phyloP scores from a whole-genome alignment of 2,113 vertebrate genomes.

The Thunnus maccoyii region DNA sequence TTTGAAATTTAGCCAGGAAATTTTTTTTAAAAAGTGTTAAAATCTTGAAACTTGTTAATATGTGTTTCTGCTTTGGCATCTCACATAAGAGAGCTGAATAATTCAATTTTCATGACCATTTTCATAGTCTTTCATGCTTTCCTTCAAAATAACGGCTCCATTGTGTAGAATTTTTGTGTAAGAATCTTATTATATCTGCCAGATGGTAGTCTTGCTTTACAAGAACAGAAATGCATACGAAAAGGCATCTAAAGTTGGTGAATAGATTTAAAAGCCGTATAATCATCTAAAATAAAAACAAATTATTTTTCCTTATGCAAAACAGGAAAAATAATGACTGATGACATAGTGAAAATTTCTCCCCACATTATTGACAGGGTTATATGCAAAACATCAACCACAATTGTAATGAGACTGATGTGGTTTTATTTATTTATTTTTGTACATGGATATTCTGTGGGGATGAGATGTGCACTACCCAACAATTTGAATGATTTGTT shows the following conservation, averaged over 20 bases:
- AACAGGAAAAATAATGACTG: too few species aligned
- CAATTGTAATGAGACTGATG: neutral
- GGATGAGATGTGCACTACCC: neutral
- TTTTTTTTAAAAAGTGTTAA: neutral
- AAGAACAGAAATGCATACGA: neutral
- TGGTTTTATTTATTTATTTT: neutral
- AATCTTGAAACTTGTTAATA: neutral
- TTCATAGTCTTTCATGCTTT: neutral
- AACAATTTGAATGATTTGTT: neutral
- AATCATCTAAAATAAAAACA: neutral
- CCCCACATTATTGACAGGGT: neutral
- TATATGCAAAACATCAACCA: neutral
- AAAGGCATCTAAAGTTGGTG: conserved; percentile 12
- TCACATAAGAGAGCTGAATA: neutral
- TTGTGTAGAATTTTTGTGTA: neutral
- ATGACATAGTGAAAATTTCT: too few species aligned
- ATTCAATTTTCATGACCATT: neutral
- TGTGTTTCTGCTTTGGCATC: neutral
- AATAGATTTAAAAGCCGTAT: neutral
- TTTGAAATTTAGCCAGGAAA: neutral
- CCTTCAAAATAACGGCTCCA: conserved; percentile 4
- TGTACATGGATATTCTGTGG: neutral
- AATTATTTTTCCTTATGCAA: too few species aligned
- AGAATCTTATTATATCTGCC: neutral
- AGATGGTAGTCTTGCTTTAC: conserved; percentile 12